phyloP scores from a whole-genome alignment of 2,797 vertebrate genomes.

The Cirrhinus mrigala region DNA sequence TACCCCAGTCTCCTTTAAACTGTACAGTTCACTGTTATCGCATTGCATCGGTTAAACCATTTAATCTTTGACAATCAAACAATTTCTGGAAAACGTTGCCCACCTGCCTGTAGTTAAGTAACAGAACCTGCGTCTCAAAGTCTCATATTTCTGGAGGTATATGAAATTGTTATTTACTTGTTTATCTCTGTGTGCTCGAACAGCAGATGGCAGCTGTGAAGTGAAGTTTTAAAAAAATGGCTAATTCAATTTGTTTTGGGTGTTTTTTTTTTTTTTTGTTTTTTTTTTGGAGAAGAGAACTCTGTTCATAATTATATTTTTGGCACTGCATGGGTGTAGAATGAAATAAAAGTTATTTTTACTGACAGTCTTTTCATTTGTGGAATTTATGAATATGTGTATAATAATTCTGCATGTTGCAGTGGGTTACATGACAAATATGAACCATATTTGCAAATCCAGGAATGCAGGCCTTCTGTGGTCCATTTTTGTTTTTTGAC shows the following conservation, averaged over 20 bases:
- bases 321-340: neutral
- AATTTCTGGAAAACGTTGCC: neutral
- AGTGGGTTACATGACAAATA: neutral
- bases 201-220: neutral
- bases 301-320: neutral
- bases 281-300: neutral
- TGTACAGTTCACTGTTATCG: neutral
- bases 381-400: neutral
- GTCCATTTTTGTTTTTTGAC: neutral
- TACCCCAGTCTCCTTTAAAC: neutral
- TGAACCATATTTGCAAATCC: neutral
- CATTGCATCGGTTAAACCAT: neutral
- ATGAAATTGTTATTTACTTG: neutral
- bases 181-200: neutral
- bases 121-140: neutral
- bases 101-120: neutral
- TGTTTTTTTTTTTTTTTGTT: too few relatives aligned
- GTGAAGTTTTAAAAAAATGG: neutral
- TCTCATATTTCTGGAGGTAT: neutral
- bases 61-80: neutral
- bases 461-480: neutral
- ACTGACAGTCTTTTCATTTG: neutral
- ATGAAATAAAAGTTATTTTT: neutral
- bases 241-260: neutral
- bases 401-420: neutral